phyloP scores from a whole-genome alignment of 2,797 vertebrate genomes.

The Megalops cyprinoides region DNA sequence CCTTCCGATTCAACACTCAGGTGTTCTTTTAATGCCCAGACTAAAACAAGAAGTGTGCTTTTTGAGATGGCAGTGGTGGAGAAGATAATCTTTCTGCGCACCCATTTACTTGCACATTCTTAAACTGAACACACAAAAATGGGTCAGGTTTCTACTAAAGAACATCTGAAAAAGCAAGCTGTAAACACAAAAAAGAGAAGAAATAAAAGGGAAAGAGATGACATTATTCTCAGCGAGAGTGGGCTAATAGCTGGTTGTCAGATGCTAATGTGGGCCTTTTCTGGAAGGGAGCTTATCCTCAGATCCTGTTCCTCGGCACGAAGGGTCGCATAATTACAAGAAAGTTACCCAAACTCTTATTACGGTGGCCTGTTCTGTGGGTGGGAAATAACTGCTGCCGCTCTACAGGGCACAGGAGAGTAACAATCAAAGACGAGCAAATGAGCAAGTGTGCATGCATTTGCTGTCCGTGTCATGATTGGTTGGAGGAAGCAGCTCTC shows the following conservation, averaged over 20 bases:
- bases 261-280: slow-evolving; percentile 32
- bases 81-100: too few relatives aligned
- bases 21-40: too few relatives aligned
- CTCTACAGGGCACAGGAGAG: slow-evolving; percentile 17
- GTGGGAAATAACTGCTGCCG: slow-evolving; percentile 37
- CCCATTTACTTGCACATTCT: too few relatives aligned
- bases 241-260: slow-evolving; percentile 47
- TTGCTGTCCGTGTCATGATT: slow-evolving; percentile 9
- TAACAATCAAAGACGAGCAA: slow-evolving; percentile 43
- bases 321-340: slow-evolving; percentile 42
- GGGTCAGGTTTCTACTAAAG: background rate
- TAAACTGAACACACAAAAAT: too few relatives aligned
- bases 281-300: slow-evolving; percentile 31
- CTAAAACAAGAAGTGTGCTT: too few relatives aligned
- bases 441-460: slow-evolving; percentile 27
- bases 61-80: too few relatives aligned
- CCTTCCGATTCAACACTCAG: too few relatives aligned
- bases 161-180: background rate
- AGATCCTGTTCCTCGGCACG: slow-evolving; percentile 34
- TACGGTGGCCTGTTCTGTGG: slow-evolving; percentile 40
- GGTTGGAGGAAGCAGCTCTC: slow-evolving; percentile 25
- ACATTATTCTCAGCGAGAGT: slow-evolving; percentile 33
- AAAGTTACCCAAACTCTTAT: slow-evolving; percentile 44
- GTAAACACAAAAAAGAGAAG: background rate
- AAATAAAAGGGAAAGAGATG: slow-evolving; percentile 9